These are phyloP conservation scores for human DNA, from an alignment of 2,113 vertebrate genomes.

Conservation along the genomic window DNA sequence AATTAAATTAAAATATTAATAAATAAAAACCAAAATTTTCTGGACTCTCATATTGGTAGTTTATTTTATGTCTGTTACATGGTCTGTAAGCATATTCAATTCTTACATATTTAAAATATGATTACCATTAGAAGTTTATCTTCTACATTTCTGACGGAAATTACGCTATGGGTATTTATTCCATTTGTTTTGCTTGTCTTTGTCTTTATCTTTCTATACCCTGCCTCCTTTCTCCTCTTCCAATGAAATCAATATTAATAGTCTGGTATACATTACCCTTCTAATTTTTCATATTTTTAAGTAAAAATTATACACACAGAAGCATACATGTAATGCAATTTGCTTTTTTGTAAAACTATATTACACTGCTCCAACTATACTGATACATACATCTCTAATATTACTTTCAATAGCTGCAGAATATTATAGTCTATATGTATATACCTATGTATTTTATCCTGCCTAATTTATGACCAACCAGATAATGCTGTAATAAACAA, in stretches of 20 bases:
- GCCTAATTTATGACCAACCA: not conserved
- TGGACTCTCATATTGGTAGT: not conserved
- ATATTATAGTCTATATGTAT: not conserved
- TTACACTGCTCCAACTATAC: not conserved
- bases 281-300: not conserved
- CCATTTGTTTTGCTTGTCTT: not conserved
- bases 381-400: not conserved
- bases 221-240: not conserved
- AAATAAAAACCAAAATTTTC: not conserved
- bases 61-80: not conserved
- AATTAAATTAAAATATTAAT: conserved; percentile 26
- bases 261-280: not conserved
- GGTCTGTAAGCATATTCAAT: not conserved
- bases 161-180: not conserved
- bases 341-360: not conserved
- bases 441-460: not conserved
- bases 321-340: not conserved
- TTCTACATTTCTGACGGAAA: not conserved
- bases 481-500: not conserved
- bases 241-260: not conserved
- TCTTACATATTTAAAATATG: not conserved
- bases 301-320: not conserved
- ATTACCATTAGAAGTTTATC: not conserved
- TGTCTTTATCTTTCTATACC: not conserved
- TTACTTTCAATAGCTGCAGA: not conserved